phyloP scores from a whole-genome alignment of 2,113 vertebrate species.

The Quiscalus mexicanus region DNA sequence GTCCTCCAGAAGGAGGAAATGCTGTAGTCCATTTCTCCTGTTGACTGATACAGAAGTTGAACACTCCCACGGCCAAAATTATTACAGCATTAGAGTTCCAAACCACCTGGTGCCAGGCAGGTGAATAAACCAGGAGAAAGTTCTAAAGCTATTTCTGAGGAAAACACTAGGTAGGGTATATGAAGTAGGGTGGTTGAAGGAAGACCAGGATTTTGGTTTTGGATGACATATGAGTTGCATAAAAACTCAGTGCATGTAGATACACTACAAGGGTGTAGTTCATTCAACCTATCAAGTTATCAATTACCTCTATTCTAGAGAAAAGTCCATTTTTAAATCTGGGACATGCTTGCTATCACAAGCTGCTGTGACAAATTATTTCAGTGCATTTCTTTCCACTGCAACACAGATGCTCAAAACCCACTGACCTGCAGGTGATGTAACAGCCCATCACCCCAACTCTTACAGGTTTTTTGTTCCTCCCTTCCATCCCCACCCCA shows the following conservation, averaged over 20 bases:
- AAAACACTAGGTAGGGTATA: slow-evolving; percentile 16
- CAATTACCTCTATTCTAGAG: not conserved
- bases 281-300: not conserved
- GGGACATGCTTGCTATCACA: not conserved
- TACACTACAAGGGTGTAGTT: not conserved
- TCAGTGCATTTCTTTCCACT: slow-evolving; percentile 10
- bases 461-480: not conserved
- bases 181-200: slow-evolving; percentile 44
- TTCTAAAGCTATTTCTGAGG: slow-evolving; percentile 22
- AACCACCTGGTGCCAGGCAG: not conserved
- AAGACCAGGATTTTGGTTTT: slow-evolving; percentile 67
- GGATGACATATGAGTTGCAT: slow-evolving; percentile 56
- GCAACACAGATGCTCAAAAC: not conserved
- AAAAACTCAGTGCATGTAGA: slow-evolving; percentile 21
- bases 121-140: not conserved
- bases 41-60: not conserved
- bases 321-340: not conserved
- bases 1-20: not conserved
- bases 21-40: not conserved
- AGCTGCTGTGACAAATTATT: not conserved
- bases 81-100: not conserved
- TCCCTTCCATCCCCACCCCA: not conserved
- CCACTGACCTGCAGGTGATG: not conserved
- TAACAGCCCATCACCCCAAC: not conserved
- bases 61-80: not conserved